Evolutionary conservation across 2,113 vertebrate species (phyloP).

Genomic region (Urocolius indicus): DNA sequence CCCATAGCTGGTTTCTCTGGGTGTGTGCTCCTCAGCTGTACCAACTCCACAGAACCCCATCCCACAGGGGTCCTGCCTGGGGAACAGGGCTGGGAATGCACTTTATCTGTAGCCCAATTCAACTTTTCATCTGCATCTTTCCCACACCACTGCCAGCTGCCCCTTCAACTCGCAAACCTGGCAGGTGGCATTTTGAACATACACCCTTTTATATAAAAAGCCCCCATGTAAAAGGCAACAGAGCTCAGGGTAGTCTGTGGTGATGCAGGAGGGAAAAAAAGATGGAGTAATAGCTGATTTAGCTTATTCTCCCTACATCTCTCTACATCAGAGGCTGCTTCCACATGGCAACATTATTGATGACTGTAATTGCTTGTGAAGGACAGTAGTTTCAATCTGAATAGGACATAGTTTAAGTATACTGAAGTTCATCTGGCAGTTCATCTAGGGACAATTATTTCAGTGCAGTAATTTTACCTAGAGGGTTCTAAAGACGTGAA

Average conservation of each 20-base stretch:
- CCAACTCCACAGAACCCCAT: not conserved
- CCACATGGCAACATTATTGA: not conserved
- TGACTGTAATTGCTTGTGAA: not conserved
- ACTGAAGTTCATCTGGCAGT: not conserved
- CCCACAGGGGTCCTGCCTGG: not conserved
- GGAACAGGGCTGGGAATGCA: not conserved
- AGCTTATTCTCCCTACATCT: not conserved
- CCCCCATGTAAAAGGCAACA: not conserved
- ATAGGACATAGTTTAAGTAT: not conserved
- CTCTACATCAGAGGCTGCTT: not conserved
- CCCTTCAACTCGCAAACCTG: not conserved
- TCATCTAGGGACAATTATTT: not conserved
- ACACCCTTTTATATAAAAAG: not conserved
- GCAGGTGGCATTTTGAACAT: not conserved
- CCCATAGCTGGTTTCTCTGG: not conserved
- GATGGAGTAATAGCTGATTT: not conserved
- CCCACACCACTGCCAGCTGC: not conserved
- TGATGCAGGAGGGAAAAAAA: not conserved
- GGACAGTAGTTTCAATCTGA: not conserved
- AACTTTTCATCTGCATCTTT: not conserved
- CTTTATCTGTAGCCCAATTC: not conserved
- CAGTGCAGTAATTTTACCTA: not conserved
- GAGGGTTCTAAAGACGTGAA: not conserved
- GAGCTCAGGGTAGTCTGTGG: not conserved
- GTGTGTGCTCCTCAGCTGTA: not conserved